Conservation (phyloP, 2,888 invertebrate species). For the Labia minor region DNA sequence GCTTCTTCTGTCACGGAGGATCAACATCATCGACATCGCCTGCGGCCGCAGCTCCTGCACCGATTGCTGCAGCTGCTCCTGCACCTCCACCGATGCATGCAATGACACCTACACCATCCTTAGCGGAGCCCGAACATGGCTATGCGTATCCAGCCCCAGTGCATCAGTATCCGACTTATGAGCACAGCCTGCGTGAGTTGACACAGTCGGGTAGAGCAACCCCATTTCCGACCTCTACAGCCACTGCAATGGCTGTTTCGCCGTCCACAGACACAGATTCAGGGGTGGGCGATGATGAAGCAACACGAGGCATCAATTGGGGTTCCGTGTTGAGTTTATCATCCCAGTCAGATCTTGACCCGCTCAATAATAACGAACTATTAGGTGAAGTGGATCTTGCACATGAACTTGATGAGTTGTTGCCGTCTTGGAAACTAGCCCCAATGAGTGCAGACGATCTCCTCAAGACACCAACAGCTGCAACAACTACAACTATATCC, state of each 20-base stretch:
- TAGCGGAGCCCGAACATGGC: conserved; percentile 31
- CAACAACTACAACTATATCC: conserved; percentile 32
- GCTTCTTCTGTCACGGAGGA: conserved; percentile 29
- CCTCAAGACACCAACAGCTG: conserved; percentile 32
- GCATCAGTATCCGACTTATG: conserved; percentile 30
- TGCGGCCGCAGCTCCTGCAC: conserved; percentile 34
- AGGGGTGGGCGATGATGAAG: conserved; percentile 43
- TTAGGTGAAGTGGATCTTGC: conserved; percentile 46
- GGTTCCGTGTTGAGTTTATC: conserved; percentile 79
- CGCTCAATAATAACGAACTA: conserved; percentile 67
- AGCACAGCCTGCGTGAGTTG: conserved; percentile 40
- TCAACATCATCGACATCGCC: background rate
- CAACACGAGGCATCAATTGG: conserved; percentile 77
- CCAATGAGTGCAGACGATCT: conserved; percentile 41
- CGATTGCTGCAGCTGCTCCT: conserved; percentile 37
- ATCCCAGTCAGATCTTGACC: conserved; percentile 75
- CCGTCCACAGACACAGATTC: conserved; percentile 46
- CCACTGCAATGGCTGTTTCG: conserved; percentile 43
- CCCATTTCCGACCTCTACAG: conserved; percentile 45
- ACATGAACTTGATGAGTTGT: conserved; percentile 43
- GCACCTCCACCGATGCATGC: conserved; percentile 36
- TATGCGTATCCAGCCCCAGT: conserved; percentile 29
- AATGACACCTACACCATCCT: conserved; percentile 37
- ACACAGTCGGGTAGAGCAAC: conserved; percentile 52
- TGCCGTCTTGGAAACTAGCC: conserved; percentile 43